phyloP scores from a whole-genome alignment of 2,888 invertebrate genomes.

The Callinectes sapidus region DNA sequence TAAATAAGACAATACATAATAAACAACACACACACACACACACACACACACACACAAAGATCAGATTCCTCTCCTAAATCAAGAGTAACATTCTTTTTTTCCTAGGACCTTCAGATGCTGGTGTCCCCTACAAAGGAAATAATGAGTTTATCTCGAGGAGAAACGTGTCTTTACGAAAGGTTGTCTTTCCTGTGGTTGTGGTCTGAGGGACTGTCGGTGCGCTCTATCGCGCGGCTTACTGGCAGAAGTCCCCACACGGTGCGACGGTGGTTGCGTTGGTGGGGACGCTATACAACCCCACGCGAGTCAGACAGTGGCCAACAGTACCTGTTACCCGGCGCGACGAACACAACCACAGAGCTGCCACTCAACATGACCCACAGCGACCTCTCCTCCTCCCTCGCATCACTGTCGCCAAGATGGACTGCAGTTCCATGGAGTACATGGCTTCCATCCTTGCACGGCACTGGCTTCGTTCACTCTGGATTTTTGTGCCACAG shows the following conservation, averaged over 20 bases:
- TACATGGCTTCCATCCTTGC: too few relatives aligned
- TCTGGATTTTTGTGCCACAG: too few relatives aligned
- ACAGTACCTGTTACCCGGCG: not conserved
- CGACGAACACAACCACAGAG: too few relatives aligned
- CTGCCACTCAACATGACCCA: too few relatives aligned
- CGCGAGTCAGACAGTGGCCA: not conserved
- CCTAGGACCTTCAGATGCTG: not conserved
- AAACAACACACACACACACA: not conserved
- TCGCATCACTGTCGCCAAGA: too few relatives aligned
- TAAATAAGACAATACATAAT: too few relatives aligned
- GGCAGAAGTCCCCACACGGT: not conserved
- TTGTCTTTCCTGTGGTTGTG: constrained; percentile 24
- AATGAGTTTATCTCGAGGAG: not conserved
- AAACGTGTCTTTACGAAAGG: not conserved
- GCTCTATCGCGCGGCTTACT: not conserved
- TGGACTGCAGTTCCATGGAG: too few relatives aligned
- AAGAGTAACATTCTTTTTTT: not conserved
- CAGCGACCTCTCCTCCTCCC: too few relatives aligned
- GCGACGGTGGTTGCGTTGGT: not conserved
- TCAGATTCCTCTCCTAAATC: not conserved
- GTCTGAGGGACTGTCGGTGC: not conserved
- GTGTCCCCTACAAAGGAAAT: not conserved
- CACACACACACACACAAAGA: not conserved
- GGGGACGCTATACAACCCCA: not conserved
- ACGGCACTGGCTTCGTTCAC: too few relatives aligned